These are phyloP conservation scores for Eilema depressum DNA, from an alignment of 2,888 invertebrate species.

Conservation along the genomic window DNA sequence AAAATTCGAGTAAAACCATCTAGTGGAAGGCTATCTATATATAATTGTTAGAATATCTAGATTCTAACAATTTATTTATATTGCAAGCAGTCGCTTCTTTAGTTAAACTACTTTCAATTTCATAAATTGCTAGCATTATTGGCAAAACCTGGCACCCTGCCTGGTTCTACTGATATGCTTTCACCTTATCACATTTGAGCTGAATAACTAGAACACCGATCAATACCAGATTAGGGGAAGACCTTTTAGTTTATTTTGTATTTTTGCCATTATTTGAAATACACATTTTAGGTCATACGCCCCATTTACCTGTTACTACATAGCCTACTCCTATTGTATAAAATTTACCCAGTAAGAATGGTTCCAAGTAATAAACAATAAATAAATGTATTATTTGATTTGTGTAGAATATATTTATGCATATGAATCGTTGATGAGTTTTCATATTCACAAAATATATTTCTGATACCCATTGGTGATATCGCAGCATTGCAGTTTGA, in stretches of 20 bases:
- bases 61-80: background rate
- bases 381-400: too few relatives aligned
- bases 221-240: conserved; percentile 3
- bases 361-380: too few relatives aligned
- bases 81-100: background rate
- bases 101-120: conserved; percentile 12
- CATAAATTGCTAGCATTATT: conserved; percentile 20
- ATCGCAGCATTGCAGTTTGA: too few relatives aligned
- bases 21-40: background rate
- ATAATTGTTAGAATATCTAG: too few relatives aligned
- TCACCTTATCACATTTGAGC: conserved; percentile 14
- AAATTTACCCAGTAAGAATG: background rate
- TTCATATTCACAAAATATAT: too few relatives aligned
- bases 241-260: background rate
- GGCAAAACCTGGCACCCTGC: conserved; percentile 22
- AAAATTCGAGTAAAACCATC: too few relatives aligned
- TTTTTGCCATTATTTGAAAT: background rate
- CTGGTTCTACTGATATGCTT: conserved; percentile 19
- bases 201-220: conserved; percentile 7
- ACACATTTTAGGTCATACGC: background rate
- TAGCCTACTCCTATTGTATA: background rate
- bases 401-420: too few relatives aligned
- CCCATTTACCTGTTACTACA: too few relatives aligned
- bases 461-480: too few relatives aligned
- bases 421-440: too few relatives aligned